Evolutionary conservation across 1,140 invertebrate species (phyloP).

Genomic region (Rhysida immarginata): DNA sequence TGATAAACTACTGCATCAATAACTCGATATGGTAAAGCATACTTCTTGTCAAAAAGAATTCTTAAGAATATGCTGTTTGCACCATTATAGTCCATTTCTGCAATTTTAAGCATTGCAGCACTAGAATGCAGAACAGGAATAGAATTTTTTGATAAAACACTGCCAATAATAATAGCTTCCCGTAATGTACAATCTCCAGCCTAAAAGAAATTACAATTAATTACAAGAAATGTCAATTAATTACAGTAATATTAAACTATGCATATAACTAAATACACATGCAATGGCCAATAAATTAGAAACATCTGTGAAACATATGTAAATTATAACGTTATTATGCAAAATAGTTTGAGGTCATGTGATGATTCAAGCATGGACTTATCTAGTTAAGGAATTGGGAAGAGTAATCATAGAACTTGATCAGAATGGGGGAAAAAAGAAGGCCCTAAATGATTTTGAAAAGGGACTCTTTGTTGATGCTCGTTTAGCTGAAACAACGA

Average conservation of each 20-base stretch:
- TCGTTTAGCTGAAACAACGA: too few relatives aligned
- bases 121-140: slow-evolving; percentile 94
- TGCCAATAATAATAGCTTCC: slow-evolving; percentile 89
- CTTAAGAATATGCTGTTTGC: slow-evolving; percentile 91
- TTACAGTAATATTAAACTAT: background rate
- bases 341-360: too few relatives aligned
- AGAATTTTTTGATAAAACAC: slow-evolving; percentile 75
- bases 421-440: too few relatives aligned
- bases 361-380: too few relatives aligned
- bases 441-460: too few relatives aligned
- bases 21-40: slow-evolving; percentile 88
- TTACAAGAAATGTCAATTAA: too few relatives aligned
- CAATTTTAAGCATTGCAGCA: slow-evolving; percentile 85
- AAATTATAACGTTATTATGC: slow-evolving; percentile 5
- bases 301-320: background rate
- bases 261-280: background rate
- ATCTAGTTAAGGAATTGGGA: too few relatives aligned
- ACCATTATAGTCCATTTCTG: slow-evolving; percentile 96
- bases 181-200: slow-evolving; percentile 82
- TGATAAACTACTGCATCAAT: slow-evolving; percentile 92
- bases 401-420: too few relatives aligned
- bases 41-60: slow-evolving; percentile 94
- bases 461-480: too few relatives aligned
- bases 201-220: too few relatives aligned
- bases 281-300: background rate